These are phyloP conservation scores for Elanus axillaris DNA, from an alignment of 2,113 vertebrate genomes.

Conservation along the genomic window DNA sequence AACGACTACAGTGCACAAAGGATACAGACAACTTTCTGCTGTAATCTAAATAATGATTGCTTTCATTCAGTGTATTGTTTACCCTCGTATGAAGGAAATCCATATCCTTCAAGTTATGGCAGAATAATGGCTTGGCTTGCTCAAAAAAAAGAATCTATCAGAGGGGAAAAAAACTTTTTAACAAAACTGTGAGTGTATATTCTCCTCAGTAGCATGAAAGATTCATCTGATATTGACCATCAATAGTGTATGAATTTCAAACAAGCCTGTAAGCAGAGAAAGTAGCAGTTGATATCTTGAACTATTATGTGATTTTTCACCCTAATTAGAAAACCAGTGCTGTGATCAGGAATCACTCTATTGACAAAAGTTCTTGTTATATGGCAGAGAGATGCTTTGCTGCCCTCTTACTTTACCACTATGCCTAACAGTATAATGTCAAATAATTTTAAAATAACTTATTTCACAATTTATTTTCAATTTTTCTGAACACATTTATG, in stretches of 20 bases:
- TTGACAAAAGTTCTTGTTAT: not conserved
- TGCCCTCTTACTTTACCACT: not conserved
- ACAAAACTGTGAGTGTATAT: not conserved
- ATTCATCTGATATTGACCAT: not conserved
- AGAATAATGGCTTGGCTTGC: not conserved
- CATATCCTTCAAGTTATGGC: not conserved
- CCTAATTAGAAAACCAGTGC: not conserved
- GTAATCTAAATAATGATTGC: not conserved
- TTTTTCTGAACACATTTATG: not conserved
- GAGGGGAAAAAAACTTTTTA: not conserved
- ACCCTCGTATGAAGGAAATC: not conserved
- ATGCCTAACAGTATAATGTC: not conserved
- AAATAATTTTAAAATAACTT: not conserved
- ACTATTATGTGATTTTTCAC: not conserved
- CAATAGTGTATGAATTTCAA: not conserved
- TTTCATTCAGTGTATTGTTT: not conserved
- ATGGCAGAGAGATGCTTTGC: not conserved
- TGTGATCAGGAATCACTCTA: not conserved
- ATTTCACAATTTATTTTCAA: not conserved
- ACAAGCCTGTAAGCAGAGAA: not conserved
- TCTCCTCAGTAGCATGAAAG: not conserved
- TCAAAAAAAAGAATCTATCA: not conserved
- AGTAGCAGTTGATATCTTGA: not conserved
- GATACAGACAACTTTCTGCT: not conserved
- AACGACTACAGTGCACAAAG: not conserved